A percentile compares a stretch with the other conserved stretches of the same genome.
Conservation (phyloP, 2,113 vertebrate genomes). For the Emberiza fucata region DNA sequence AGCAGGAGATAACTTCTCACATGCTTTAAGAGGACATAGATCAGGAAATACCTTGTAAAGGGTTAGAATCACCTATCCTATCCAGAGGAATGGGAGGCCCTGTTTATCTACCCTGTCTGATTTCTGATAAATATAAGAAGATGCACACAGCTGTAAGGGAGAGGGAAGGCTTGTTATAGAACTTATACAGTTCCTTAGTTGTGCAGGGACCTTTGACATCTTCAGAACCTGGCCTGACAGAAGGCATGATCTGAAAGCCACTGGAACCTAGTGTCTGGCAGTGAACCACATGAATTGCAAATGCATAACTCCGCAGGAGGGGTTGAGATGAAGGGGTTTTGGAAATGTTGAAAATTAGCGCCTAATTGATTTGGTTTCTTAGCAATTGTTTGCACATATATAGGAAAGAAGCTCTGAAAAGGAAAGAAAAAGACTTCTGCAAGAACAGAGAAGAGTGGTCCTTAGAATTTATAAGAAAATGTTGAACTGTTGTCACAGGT, state of each 20-base stretch:
- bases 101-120: background rate
- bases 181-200: background rate
- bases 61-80: background rate
- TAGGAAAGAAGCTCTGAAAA: background rate
- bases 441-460: background rate
- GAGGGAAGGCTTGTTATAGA: background rate
- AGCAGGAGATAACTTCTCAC: background rate
- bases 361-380: background rate
- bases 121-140: background rate
- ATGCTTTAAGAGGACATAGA: background rate
- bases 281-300: background rate
- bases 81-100: background rate
- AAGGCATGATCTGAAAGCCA: background rate
- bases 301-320: background rate
- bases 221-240: background rate
- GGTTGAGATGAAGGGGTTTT: background rate
- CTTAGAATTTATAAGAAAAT: background rate
- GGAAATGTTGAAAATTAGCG: background rate
- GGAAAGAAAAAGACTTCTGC: background rate
- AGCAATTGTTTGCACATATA: background rate
- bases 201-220: fast-evolving
- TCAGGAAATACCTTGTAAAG: background rate
- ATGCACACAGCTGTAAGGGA: no score
- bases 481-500: background rate
- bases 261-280: background rate